A percentile compares a stretch with the other conserved stretches of the same genome.
These are phyloP conservation scores for Dilophus febrilis DNA, from an alignment of 2,888 invertebrate species.

Conservation along the genomic window DNA sequence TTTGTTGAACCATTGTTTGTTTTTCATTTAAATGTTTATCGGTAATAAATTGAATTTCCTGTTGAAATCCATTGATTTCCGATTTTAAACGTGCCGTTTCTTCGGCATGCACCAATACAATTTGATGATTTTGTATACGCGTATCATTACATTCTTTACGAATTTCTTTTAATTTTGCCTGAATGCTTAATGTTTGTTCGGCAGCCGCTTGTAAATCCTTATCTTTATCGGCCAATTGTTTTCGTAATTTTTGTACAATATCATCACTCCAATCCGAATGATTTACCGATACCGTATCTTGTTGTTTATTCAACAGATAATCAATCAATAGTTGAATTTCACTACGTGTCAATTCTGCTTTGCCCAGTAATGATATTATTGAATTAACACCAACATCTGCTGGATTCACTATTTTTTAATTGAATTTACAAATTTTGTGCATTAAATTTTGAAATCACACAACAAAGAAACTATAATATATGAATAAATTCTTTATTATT, in stretches of 20 bases:
- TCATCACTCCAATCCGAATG: constrained; percentile 82
- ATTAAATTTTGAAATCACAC: constrained; percentile 21
- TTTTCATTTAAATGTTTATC: constrained; percentile 25
- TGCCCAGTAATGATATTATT: constrained; percentile 55
- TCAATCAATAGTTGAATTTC: constrained; percentile 84
- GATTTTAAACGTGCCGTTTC: constrained; percentile 16
- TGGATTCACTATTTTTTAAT: constrained; percentile 20
- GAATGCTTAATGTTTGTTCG: constrained; percentile 37
- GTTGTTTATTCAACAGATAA: constrained; percentile 74
- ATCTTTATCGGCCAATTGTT: constrained; percentile 76
- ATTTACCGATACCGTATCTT: constrained; percentile 49
- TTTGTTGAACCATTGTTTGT: constrained; percentile 11
- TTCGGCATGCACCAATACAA: constrained; percentile 21
- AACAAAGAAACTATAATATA: too few relatives aligned
- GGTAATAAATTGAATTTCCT: constrained; percentile 22
- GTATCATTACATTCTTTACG: constrained; percentile 33
- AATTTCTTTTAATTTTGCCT: constrained; percentile 62
- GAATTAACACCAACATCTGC: constrained; percentile 53
- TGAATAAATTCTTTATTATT: too few relatives aligned
- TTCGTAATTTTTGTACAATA: constrained; percentile 69
- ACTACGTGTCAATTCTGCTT: constrained; percentile 64
- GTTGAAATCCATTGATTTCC: constrained; percentile 23
- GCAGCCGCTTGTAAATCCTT: constrained; percentile 56
- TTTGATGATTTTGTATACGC: constrained; percentile 23
- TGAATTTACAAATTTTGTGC: constrained; percentile 35